Base-by-base conservation (phyloP, 2,888 invertebrate genomes). In the Oxystoma pomonae region DNA sequence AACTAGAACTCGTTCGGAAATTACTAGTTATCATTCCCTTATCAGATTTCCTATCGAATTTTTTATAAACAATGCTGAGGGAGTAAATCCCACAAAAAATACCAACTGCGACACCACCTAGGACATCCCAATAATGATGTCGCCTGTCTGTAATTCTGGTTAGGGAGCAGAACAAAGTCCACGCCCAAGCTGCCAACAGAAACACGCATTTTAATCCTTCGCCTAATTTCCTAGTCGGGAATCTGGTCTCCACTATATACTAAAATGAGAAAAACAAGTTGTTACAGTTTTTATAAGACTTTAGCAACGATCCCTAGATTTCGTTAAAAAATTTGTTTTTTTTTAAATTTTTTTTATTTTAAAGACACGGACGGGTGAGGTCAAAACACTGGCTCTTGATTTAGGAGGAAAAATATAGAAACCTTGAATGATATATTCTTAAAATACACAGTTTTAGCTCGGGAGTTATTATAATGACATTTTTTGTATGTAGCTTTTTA, bases 61-160 rank as follows among this genome's bases (percentile, higher is more conserved):
- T 35, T 12, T 35, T 35, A 35, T 7, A 35, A 12, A 35, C 12
- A 35, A 35, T 3, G 35, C 12, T 35, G 12, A 35, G 35, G 12
- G 35, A 35, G 35, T 35, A 35, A 3, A 35, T 35, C 12, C 35
- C 35, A 35, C 35, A 35, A 35, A 35, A 7, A 12, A 35, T 35
- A 3, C 90, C 92, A 72, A 90, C 78, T 0, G 81, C 61, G 0
- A 80, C 81, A 0, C 92, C 92, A 20, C 84, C 84, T 0, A 89
- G 77, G 0, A 91, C 90, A 73, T 92, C 91, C 89, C 90, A 90
- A 89, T 90, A 91, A 76, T 91, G 91, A 76, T 92, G 91, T 50
- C 90, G 81, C 75, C 87, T 84, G 76, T 92, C 91, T 0, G 87
- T 85, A 68, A 92, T 83, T 68, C 91, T 81, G 12, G 88, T 86